phyloP scores from a whole-genome alignment of 2,888 invertebrate genomes.

The Embidobia sp. region DNA sequence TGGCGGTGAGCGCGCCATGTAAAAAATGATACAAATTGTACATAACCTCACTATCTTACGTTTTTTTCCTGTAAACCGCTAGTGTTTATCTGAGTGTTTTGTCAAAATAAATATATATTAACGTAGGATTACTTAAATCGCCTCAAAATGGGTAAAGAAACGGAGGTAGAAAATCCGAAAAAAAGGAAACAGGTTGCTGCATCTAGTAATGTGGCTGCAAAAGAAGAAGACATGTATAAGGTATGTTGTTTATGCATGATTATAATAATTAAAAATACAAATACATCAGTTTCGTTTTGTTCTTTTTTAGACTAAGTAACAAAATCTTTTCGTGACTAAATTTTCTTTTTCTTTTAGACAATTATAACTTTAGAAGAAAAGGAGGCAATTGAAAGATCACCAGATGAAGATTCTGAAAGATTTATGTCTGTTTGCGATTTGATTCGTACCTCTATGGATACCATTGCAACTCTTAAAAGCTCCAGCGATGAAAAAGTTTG shows the following conservation, averaged over 20 bases:
- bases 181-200: conserved; percentile 73
- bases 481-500: conserved; percentile 84
- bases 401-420: conserved; percentile 86
- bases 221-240: conserved; percentile 77
- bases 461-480: conserved; percentile 87
- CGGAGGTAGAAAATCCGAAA: conserved; percentile 73
- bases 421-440: conserved; percentile 88
- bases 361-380: conserved; percentile 89
- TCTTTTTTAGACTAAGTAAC: not conserved
- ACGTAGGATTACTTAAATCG: too few relatives aligned
- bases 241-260: too few relatives aligned
- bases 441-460: conserved; percentile 86
- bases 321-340: not conserved
- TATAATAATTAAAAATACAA: too few relatives aligned
- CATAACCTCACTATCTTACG: too few relatives aligned
- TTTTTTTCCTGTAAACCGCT: too few relatives aligned
- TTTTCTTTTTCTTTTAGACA: conserved; percentile 82
- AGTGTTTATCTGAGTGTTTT: too few relatives aligned
- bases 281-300: too few relatives aligned
- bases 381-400: conserved; percentile 86
- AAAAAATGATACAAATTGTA: too few relatives aligned
- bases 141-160: conserved; percentile 76
- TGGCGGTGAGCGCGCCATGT: too few relatives aligned
- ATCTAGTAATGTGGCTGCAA: conserved; percentile 65
- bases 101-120: too few relatives aligned